Conservation (phyloP, 1,140 invertebrate genomes). For the Chionoecetes opilio region DNA sequence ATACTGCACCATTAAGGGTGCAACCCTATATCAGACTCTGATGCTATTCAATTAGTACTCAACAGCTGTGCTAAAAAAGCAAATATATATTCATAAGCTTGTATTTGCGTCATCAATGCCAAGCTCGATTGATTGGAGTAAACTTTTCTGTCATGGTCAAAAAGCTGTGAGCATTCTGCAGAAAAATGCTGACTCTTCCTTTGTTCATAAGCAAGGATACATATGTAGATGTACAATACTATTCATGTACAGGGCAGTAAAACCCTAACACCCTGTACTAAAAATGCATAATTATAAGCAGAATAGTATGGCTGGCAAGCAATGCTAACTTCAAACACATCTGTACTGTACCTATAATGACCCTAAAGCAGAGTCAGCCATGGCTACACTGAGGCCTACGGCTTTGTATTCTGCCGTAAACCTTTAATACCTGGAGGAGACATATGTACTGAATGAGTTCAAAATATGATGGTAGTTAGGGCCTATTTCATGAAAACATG, state of each 20-base stretch:
- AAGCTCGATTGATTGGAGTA: not conserved
- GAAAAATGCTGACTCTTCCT: not conserved
- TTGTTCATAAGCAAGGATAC: not conserved
- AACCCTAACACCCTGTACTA: not conserved
- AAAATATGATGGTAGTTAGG: not conserved
- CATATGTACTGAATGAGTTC: not conserved
- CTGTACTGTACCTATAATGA: conserved; percentile 67
- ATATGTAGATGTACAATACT: too few species aligned
- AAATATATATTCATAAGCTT: not conserved
- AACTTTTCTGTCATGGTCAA: not conserved
- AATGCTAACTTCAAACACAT: conserved; percentile 23
- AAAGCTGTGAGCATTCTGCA: not conserved
- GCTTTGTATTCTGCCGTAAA: conserved; percentile 64
- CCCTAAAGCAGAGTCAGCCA: conserved; percentile 46
- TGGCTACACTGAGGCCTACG: conserved; percentile 58
- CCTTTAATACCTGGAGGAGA: conserved; percentile 69
- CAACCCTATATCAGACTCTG: not conserved
- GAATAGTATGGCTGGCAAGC: conserved; percentile 47
- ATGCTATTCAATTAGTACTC: not conserved
- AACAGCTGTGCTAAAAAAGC: not conserved
- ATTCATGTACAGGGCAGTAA: not conserved
- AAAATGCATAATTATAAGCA: not conserved
- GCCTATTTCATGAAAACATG: not conserved
- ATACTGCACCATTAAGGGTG: not conserved
- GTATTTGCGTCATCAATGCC: not conserved